phyloP scores from a whole-genome alignment of 2,797 vertebrate species.

The Sebastes diploproa region DNA sequence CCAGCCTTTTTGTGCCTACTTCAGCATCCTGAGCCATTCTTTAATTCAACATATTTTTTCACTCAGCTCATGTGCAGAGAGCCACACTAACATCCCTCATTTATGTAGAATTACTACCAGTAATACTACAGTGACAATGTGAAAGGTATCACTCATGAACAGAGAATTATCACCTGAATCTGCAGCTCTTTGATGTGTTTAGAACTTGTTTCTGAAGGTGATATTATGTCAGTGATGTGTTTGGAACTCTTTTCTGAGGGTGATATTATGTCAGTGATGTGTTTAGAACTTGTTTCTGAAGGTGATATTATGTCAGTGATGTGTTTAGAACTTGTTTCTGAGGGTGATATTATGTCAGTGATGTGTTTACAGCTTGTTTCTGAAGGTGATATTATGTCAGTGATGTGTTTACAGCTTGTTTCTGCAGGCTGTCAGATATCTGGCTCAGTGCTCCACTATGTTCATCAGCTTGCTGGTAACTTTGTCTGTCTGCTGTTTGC shows the following conservation, averaged over 20 bases:
- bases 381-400: too few species aligned
- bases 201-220: too few species aligned
- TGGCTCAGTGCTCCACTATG: not conserved
- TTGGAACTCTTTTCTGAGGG: too few species aligned
- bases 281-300: too few species aligned
- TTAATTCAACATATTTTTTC: not conserved
- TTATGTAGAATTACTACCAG: not conserved
- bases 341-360: too few species aligned
- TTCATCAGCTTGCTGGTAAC: not conserved
- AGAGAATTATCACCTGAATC: not conserved
- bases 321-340: not conserved
- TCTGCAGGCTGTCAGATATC: not conserved
- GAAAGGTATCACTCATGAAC: not conserved
- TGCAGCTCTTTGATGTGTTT: not conserved
- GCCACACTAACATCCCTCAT: not conserved
- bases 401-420: not conserved
- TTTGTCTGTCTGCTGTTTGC: not conserved
- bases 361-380: too few species aligned
- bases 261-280: too few species aligned
- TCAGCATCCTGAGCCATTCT: not conserved
- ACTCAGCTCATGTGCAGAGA: not conserved
- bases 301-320: too few species aligned
- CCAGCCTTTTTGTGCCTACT: not conserved
- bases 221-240: too few species aligned
- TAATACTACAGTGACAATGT: not conserved